A percentile compares a stretch with the other conserved stretches of the same genome.
Conservation (phyloP, 2,888 invertebrate genomes). For the Erebia ligea region DNA sequence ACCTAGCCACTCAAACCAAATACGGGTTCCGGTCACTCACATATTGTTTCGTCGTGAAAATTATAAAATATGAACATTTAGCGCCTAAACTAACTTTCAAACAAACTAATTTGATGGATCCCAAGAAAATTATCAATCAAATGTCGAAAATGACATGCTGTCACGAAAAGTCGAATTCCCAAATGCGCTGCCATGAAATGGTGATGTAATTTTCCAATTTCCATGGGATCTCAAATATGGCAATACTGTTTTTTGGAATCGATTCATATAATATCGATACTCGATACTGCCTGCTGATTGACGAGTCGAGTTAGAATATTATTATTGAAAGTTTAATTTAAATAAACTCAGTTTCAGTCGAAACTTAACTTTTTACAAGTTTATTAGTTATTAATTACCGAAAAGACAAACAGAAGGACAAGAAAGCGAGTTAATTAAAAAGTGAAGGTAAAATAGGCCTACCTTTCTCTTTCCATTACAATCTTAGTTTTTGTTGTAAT, state of each 20-base stretch:
- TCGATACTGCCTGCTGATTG: slow-evolving; percentile 10
- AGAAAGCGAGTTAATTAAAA: too few species aligned
- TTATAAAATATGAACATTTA: slow-evolving; percentile 73
- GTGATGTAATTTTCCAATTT: slow-evolving; percentile 78
- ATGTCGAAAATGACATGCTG: slow-evolving; percentile 83
- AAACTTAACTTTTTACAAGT: too few species aligned
- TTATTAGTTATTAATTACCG: too few species aligned
- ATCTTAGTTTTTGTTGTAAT: too few species aligned
- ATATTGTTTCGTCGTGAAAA: slow-evolving; percentile 62
- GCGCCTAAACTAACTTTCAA: slow-evolving; percentile 81
- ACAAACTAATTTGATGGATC: slow-evolving; percentile 83
- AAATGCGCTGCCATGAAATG: slow-evolving; percentile 80
- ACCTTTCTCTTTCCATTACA: too few species aligned
- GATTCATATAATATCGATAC: slow-evolving; percentile 32
- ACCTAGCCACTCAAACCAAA: slow-evolving; percentile 59
- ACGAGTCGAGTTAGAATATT: too few species aligned
- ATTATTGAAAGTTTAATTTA: not conserved
- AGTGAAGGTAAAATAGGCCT: too few species aligned
- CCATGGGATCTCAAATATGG: slow-evolving; percentile 57
- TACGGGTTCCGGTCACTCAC: slow-evolving; percentile 70
- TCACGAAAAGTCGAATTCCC: slow-evolving; percentile 81
- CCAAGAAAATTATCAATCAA: slow-evolving; percentile 83
- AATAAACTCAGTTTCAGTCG: too few species aligned
- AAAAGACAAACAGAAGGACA: too few species aligned
- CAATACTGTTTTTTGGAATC: slow-evolving; percentile 53